A percentile compares a stretch with the other conserved stretches of the same genome.
phyloP scores from a whole-genome alignment of 2,888 invertebrate species.

The Dicyrtomina minuta region DNA sequence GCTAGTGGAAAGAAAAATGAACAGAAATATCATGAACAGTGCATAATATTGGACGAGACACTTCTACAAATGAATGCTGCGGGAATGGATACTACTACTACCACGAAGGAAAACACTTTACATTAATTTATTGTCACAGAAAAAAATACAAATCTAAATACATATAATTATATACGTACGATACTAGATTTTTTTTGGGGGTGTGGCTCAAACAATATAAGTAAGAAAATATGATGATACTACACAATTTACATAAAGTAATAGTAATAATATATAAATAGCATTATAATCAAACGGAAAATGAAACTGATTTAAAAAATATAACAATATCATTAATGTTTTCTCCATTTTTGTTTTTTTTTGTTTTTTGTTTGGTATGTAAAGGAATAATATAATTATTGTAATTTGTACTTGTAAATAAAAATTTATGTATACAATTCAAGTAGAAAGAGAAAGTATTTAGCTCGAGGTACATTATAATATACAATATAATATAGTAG shows the following conservation, averaged over 20 bases:
- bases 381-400: background rate
- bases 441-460: constrained; percentile 19
- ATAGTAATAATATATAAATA: constrained; percentile 4
- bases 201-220: constrained; percentile 27
- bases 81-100: too few species aligned
- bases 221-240: constrained; percentile 1
- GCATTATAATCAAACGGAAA: background rate
- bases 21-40: constrained; percentile 1
- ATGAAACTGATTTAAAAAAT: constrained; percentile 22
- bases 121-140: constrained; percentile 18
- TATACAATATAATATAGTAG: constrained; percentile 1
- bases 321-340: constrained; percentile 26
- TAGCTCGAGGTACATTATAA: constrained; percentile 21
- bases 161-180: constrained; percentile 10
- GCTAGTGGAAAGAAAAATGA: background rate
- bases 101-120: background rate
- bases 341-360: constrained; percentile 8
- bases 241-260: too few species aligned
- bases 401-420: constrained; percentile 17
- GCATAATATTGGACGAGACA: constrained; percentile 15
- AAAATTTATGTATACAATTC: constrained; percentile 20
- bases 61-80: background rate
- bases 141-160: constrained; percentile 4
- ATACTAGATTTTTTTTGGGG: constrained; percentile 21
- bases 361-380: constrained; percentile 15